Evolutionary conservation across 2,113 vertebrate genomes (phyloP).

Genomic region (Ceuthmochares aereus): DNA sequence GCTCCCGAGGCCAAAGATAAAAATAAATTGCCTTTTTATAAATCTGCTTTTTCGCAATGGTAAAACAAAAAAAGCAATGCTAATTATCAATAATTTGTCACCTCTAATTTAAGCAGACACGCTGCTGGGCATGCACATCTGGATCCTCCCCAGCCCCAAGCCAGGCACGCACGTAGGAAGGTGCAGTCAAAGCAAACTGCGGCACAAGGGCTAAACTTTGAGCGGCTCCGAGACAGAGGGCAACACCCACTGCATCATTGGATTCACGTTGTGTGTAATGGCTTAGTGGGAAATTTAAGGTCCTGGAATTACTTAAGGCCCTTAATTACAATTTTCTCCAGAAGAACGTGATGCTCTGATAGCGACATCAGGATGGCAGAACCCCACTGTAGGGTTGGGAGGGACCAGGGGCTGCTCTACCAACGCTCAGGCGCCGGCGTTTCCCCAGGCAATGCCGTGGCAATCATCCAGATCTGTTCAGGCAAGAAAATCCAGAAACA

Average conservation of each 20-base stretch:
- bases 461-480: background rate
- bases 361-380: rapidly evolving
- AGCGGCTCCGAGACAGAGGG: rapidly evolving
- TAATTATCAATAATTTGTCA: slow-evolving; percentile 58
- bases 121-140: background rate
- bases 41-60: background rate
- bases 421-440: rapidly evolving
- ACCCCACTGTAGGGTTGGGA: background rate
- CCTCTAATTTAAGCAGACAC: background rate
- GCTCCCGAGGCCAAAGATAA: slow-evolving; percentile 55
- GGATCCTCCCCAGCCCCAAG: background rate
- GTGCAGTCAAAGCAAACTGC: rapidly evolving
- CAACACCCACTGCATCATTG: rapidly evolving
- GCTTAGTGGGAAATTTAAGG: rapidly evolving
- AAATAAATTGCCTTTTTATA: slow-evolving; percentile 55
- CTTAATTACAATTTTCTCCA: rapidly evolving
- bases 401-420: background rate
- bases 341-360: rapidly evolving
- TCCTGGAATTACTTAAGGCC: no score
- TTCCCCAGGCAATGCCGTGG: rapidly evolving
- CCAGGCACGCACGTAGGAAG: rapidly evolving
- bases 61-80: background rate
- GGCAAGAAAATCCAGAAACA: background rate
- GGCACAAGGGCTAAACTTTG: rapidly evolving
- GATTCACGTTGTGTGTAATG: rapidly evolving